These are phyloP conservation scores for Crotalus adamanteus DNA, from an alignment of 2,797 vertebrate species.

Conservation along the genomic window DNA sequence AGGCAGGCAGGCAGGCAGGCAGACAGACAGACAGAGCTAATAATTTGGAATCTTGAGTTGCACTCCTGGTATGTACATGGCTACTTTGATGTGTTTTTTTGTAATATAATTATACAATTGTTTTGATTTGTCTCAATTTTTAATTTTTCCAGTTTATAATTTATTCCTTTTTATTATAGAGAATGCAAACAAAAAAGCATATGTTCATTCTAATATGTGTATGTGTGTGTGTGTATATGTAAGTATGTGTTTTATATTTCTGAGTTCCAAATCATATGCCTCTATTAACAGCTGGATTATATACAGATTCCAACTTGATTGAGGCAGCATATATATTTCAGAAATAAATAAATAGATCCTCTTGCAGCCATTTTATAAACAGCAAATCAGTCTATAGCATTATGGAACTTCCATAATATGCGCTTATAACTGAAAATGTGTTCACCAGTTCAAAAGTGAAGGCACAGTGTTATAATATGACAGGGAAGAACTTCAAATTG, in stretches of 20 bases:
- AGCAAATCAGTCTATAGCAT: background rate
- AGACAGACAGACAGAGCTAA: background rate
- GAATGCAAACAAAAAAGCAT: background rate
- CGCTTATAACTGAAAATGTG: background rate
- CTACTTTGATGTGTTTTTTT: too few species aligned
- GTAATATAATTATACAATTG: background rate
- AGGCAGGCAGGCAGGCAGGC: fast-evolving
- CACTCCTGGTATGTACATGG: background rate
- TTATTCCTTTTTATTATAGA: too few species aligned
- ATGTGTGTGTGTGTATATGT: too few species aligned
- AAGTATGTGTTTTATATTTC: background rate
- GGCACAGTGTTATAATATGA: background rate
- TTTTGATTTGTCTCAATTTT: background rate
- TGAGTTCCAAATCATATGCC: background rate
- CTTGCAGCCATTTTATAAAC: too few species aligned
- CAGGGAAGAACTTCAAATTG: background rate
- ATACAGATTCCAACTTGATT: background rate
- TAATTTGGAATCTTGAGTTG: background rate
- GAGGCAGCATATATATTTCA: background rate
- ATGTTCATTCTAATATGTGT: too few species aligned
- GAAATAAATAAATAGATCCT: too few species aligned
- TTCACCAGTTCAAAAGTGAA: background rate
- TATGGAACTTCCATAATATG: background rate
- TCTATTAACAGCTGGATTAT: background rate
- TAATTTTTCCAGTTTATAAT: background rate